These are phyloP conservation scores for Diprion similis DNA, from an alignment of 1,140 invertebrate species.

Conservation along the genomic window DNA sequence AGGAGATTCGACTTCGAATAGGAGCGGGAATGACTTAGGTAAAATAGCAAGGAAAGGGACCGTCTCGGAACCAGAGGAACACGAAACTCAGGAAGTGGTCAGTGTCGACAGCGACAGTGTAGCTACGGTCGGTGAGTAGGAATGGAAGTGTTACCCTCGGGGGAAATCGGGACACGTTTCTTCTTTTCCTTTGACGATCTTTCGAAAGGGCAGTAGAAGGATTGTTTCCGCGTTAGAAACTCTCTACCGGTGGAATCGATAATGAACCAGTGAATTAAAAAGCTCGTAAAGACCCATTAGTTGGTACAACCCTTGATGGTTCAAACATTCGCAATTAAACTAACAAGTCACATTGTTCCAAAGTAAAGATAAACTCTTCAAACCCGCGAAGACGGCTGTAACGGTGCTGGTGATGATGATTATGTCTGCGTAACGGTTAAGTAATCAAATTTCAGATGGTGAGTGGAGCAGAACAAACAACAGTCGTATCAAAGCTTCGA, in stretches of 20 bases:
- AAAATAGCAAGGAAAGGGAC: slow-evolving; percentile 7
- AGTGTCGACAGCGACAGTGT: neutral
- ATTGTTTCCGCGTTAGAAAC: no score
- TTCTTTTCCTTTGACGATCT: no score
- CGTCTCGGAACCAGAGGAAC: slow-evolving; percentile 9
- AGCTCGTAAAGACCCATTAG: no score
- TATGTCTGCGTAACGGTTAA: neutral
- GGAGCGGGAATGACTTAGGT: neutral
- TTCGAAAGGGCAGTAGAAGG: no score
- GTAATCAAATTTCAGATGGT: neutral
- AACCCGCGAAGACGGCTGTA: neutral
- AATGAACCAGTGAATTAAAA: no score
- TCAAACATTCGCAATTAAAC: neutral
- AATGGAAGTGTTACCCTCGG: neutral
- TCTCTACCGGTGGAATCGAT: no score
- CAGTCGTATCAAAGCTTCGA: slow-evolving; percentile 5
- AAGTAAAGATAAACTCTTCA: neutral
- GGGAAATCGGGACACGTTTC: neutral
- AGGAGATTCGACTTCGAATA: no score
- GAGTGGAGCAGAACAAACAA: neutral
- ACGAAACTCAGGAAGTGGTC: neutral
- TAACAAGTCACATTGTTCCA: neutral
- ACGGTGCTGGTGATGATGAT: no score
- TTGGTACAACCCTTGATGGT: neutral
- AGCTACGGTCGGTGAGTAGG: slow-evolving; percentile 8